phyloP scores from a whole-genome alignment of 2,888 invertebrate species.

The Zeuzera pyrina region DNA sequence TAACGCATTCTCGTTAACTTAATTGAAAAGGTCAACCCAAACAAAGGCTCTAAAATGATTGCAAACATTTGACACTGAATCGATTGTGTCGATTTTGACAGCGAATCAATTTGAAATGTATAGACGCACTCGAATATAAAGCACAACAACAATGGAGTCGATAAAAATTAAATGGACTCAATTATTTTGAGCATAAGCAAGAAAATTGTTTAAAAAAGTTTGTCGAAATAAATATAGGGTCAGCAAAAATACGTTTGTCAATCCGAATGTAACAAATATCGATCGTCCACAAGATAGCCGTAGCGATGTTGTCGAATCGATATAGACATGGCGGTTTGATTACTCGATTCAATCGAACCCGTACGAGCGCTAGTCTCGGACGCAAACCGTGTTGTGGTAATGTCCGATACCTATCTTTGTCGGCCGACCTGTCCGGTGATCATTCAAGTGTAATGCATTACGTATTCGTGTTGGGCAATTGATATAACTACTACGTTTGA shows the following conservation, averaged over 20 bases:
- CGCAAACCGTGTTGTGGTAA: conserved; percentile 48
- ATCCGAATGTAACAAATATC: conserved; percentile 61
- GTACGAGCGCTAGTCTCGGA: conserved; percentile 38
- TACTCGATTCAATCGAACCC: conserved; percentile 62
- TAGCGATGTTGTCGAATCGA: conserved; percentile 60
- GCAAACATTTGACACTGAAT: conserved; percentile 57
- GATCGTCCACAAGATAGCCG: conserved; percentile 59
- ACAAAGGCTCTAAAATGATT: conserved; percentile 45
- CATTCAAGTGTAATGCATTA: conserved; percentile 50
- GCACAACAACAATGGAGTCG: conserved; percentile 1
- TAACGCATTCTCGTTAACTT: conserved; percentile 32
- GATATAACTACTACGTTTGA: no score
- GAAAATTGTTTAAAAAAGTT: conserved; percentile 18
- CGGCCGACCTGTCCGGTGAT: conserved; percentile 48
- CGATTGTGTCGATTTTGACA: conserved; percentile 59
- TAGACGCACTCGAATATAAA: conserved; percentile 19
- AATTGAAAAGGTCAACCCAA: conserved; percentile 44
- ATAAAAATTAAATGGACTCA: conserved; percentile 3
- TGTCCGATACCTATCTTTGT: conserved; percentile 62
- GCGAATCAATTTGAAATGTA: conserved; percentile 58
- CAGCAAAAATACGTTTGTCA: conserved; percentile 36
- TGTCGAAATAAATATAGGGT: conserved; percentile 17
- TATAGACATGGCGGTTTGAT: conserved; percentile 68
- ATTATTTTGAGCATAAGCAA: conserved; percentile 19
- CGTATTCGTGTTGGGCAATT: conserved; percentile 59